These are phyloP conservation scores for Macrosteles quadrilineatus DNA, from an alignment of 1,140 invertebrate species.

Conservation along the genomic window DNA sequence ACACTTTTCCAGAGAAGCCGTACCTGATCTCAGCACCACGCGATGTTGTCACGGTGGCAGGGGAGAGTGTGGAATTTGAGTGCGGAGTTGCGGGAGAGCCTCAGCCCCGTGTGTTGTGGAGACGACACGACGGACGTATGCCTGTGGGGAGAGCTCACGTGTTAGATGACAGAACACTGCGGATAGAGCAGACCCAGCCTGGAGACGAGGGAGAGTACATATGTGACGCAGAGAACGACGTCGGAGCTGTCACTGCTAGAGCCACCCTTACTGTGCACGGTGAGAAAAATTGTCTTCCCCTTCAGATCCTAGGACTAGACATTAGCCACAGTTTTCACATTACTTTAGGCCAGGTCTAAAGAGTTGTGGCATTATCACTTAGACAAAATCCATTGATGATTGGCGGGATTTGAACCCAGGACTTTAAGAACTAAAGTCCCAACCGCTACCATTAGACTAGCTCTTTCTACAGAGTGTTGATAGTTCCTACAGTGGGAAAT, in stretches of 20 bases:
- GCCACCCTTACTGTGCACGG: slow-evolving; percentile 74
- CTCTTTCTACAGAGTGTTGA: too few relatives aligned
- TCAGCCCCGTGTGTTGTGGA: slow-evolving; percentile 83
- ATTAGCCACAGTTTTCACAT: too few relatives aligned
- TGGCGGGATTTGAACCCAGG: too few relatives aligned
- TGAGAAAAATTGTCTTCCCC: slow-evolving; percentile 71
- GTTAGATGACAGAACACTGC: slow-evolving; percentile 72
- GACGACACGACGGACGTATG: slow-evolving; percentile 82
- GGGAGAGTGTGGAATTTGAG: slow-evolving; percentile 79
- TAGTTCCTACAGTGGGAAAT: too few relatives aligned
- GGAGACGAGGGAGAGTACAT: slow-evolving; percentile 80
- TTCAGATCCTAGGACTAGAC: too few relatives aligned
- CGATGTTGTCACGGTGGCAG: slow-evolving; percentile 78
- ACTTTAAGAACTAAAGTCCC: too few relatives aligned
- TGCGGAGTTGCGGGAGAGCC: slow-evolving; percentile 90
- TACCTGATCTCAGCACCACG: slow-evolving; percentile 82
- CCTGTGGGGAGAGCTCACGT: slow-evolving; percentile 72
- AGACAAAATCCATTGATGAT: too few relatives aligned
- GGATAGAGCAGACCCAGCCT: slow-evolving; percentile 70
- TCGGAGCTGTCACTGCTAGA: slow-evolving; percentile 71
- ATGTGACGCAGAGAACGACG: slow-evolving; percentile 76
- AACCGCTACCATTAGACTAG: too few relatives aligned
- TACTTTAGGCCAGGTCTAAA: too few relatives aligned
- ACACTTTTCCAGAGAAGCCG: slow-evolving; percentile 86
- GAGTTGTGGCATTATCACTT: too few relatives aligned